phyloP scores from a whole-genome alignment of 2,113 vertebrate species.

The Tupaia chinensis region DNA sequence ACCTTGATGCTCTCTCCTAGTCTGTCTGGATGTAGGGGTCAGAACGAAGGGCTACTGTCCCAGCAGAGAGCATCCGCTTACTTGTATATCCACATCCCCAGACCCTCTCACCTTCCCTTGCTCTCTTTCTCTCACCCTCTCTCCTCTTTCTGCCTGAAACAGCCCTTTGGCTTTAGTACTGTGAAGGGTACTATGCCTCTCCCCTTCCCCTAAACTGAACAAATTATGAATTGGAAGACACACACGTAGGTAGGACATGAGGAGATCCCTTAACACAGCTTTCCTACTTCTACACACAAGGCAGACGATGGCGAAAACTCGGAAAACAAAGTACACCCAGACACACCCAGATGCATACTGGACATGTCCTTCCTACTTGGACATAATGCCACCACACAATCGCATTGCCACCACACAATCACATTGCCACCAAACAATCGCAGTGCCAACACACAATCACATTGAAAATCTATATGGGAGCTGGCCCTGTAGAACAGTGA shows the following conservation, averaged over 20 bases:
- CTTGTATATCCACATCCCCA: background rate
- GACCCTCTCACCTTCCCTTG: background rate
- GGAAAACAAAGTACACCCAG: background rate
- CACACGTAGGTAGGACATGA: accelerated
- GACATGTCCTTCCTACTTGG: background rate
- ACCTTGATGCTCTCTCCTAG: background rate
- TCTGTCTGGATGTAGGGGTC: background rate
- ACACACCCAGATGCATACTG: too few relatives aligned
- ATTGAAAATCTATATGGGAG: background rate
- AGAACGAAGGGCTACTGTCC: background rate
- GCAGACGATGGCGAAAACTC: background rate
- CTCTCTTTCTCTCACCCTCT: background rate
- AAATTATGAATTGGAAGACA: background rate
- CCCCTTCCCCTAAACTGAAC: background rate
- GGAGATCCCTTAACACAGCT: too few relatives aligned
- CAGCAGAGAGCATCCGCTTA: background rate
- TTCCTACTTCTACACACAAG: background rate
- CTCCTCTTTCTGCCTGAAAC: background rate
- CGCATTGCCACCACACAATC: too few relatives aligned
- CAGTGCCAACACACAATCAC: too few relatives aligned
- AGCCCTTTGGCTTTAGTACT: background rate
- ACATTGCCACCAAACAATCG: too few relatives aligned
- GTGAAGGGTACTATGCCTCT: background rate
- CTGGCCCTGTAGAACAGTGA: too few relatives aligned
- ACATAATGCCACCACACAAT: background rate